phyloP scores from a whole-genome alignment of 2,113 vertebrate genomes.

The Microcebus lehilahytsara region DNA sequence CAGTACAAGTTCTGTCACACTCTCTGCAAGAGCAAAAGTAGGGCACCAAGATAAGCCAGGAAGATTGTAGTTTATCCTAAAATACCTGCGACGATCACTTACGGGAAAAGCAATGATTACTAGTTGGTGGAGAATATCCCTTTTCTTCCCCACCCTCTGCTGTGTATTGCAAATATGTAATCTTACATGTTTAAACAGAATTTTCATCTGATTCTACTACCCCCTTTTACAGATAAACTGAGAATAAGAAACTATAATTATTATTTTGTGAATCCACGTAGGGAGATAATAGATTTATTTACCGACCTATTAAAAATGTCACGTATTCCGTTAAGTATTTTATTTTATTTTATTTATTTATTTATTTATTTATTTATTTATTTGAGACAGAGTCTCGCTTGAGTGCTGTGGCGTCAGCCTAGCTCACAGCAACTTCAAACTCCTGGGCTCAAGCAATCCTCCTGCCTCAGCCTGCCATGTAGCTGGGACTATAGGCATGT shows the following conservation, averaged over 20 bases:
- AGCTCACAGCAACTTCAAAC: no score
- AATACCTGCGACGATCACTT: not conserved
- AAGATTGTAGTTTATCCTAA: not conserved
- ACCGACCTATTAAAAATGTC: not conserved
- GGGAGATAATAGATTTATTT: not conserved
- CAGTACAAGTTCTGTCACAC: not conserved
- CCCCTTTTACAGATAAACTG: not conserved
- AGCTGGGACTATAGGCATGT: no score
- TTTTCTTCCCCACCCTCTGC: not conserved
- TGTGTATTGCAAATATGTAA: not conserved
- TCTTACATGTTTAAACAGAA: not conserved
- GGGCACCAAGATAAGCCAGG: not conserved
- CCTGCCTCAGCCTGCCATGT: no score
- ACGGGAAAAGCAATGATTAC: not conserved
- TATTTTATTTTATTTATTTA: not conserved
- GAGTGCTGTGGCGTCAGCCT: no score
- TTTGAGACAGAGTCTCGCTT: no score
- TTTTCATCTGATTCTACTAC: not conserved
- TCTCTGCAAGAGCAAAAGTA: not conserved
- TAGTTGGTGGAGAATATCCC: not conserved
- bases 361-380: no score
- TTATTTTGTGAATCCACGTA: slow-evolving; percentile 6
- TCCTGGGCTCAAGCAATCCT: no score
- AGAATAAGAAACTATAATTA: not conserved
- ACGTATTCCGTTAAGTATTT: not conserved